Evolutionary conservation across 2,888 invertebrate genomes (phyloP).

Genomic region (Drosophila testacea): DNA sequence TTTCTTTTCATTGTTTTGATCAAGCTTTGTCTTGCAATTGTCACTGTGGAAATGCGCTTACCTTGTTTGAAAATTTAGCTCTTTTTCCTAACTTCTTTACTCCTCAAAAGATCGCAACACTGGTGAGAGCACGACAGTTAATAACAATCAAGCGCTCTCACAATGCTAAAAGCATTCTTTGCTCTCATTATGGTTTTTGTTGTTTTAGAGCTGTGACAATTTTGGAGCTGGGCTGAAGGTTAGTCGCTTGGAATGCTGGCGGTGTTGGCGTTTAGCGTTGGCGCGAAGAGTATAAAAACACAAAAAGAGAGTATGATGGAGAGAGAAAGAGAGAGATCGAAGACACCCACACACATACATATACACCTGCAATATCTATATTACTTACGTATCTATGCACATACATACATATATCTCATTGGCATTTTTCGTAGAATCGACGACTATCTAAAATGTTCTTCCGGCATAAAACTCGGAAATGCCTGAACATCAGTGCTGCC

Average conservation of each 20-base stretch:
- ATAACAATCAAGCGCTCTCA: not conserved
- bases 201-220: conserved; percentile 53
- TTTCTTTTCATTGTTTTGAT: no score
- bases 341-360: conserved; percentile 27
- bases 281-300: conserved; percentile 33
- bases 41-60: no score
- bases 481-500: conserved; percentile 19
- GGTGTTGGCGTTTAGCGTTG: conserved; percentile 67
- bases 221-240: conserved; percentile 71
- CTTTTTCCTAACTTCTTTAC: no score
- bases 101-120: not conserved
- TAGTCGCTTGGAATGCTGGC: conserved; percentile 73
- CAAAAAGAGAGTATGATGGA: not conserved
- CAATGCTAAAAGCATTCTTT: conserved; percentile 34
- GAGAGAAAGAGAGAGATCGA: conserved; percentile 6
- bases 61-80: no score
- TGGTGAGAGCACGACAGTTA: conserved; percentile 12
- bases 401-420: conserved; percentile 32
- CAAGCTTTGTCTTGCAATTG: no score
- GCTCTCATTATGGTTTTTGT: conserved; percentile 21
- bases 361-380: conserved; percentile 7
- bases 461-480: conserved; percentile 51
- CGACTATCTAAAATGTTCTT: conserved; percentile 43
- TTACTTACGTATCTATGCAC: conserved; percentile 1
- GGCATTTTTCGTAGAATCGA: conserved; percentile 47